A percentile compares a stretch with the other conserved stretches of the same genome.
These are phyloP conservation scores for Bergia sp. DNA, from an alignment of 92 coral and sea anemone species.

Conservation along the genomic window DNA sequence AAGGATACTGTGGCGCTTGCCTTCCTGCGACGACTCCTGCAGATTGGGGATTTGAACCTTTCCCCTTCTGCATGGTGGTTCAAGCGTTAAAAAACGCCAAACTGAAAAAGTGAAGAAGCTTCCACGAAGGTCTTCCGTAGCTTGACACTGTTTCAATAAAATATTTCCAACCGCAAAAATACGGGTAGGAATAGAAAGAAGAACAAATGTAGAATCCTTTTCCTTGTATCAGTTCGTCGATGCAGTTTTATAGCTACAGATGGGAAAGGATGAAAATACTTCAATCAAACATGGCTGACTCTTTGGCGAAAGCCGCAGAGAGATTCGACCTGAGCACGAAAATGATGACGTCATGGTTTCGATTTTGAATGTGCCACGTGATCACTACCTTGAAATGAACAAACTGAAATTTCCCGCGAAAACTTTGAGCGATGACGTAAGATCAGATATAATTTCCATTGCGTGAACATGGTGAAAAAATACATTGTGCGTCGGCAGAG, in stretches of 20 bases:
- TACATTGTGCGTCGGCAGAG: too few relatives aligned
- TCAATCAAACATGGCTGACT: slow-evolving; percentile 95
- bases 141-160: slow-evolving; percentile 61
- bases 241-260: slow-evolving; percentile 75
- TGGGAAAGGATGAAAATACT: slow-evolving; percentile 77
- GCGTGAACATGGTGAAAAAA: too few relatives aligned
- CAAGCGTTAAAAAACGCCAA: slow-evolving; percentile 90
- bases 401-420: slow-evolving; percentile 86
- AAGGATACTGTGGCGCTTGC: slow-evolving; percentile 83
- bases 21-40: slow-evolving; percentile 65
- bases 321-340: slow-evolving; percentile 79
- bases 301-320: slow-evolving; percentile 97
- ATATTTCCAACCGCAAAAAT: slow-evolving; percentile 63
- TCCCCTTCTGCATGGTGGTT: slow-evolving; percentile 96
- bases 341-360: slow-evolving; percentile 87
- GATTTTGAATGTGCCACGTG: slow-evolving; percentile 83
- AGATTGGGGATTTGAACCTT: slow-evolving; percentile 80
- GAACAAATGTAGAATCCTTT: slow-evolving; percentile 50
- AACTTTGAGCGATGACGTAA: slow-evolving; percentile 39
- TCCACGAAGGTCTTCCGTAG: slow-evolving; percentile 97
- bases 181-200: slow-evolving; percentile 39
- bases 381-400: slow-evolving; percentile 57
- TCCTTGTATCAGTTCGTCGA: slow-evolving; percentile 57
- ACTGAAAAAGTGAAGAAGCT: slow-evolving; percentile 60
- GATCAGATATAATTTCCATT: background rate